Evolutionary conservation across 1,140 invertebrate species (phyloP).

Genomic region (Rhopalosiphum padi): DNA sequence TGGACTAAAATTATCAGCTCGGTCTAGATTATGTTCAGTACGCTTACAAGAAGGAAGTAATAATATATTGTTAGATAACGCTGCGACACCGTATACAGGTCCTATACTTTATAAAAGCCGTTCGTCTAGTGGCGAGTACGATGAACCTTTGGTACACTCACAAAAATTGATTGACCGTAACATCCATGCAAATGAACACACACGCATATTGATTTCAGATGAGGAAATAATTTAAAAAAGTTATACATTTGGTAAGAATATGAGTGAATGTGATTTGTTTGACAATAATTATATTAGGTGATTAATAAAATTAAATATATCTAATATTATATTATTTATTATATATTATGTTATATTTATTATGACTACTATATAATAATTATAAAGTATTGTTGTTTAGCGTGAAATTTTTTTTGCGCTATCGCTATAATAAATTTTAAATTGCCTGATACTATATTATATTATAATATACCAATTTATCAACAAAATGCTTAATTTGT

Average conservation of each 20-base stretch:
- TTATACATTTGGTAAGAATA: not conserved
- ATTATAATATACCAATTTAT: not conserved
- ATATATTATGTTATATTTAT: not conserved
- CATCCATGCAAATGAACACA: slow-evolving; percentile 24
- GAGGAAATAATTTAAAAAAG: slow-evolving; percentile 47
- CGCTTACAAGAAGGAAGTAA: slow-evolving; percentile 76
- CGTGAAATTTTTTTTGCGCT: not conserved
- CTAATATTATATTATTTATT: too few relatives aligned
- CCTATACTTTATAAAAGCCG: slow-evolving; percentile 61
- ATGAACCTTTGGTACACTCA: slow-evolving; percentile 58
- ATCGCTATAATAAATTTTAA: not conserved
- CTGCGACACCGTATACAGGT: slow-evolving; percentile 61
- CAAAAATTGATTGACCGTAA: slow-evolving; percentile 41
- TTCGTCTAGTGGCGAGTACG: slow-evolving; percentile 44
- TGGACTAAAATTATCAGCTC: slow-evolving; percentile 63
- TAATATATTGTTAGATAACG: slow-evolving; percentile 80
- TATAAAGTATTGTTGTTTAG: not conserved
- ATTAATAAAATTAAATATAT: not conserved
- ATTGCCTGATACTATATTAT: not conserved
- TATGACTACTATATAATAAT: not conserved
- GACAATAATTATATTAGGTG: slow-evolving; percentile 1
- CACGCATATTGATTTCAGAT: slow-evolving; percentile 40
- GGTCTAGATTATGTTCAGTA: slow-evolving; percentile 76
- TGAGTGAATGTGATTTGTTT: not conserved
- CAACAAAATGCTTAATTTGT: not conserved